phyloP scores from a whole-genome alignment of 92 coral and sea anemone species.

The Plumapathes pennacea region DNA sequence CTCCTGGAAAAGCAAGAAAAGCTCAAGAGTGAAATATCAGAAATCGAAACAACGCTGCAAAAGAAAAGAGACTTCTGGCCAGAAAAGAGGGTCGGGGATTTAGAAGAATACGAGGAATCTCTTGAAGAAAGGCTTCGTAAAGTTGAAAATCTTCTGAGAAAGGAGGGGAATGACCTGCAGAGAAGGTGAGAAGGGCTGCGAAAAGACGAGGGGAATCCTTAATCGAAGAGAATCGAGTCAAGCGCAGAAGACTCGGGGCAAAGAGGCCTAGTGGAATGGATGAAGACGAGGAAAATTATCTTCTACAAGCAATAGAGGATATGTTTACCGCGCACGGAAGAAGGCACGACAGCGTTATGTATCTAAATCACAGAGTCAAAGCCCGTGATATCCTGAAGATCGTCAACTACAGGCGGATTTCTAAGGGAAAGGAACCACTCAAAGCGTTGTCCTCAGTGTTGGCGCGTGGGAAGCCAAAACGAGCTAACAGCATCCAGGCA shows the following conservation, averaged over 20 bases:
- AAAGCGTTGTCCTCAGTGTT: constrained; percentile 4
- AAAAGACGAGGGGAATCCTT: constrained; percentile 39
- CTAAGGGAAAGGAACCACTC: constrained; percentile 5
- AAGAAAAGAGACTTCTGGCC: constrained; percentile 44
- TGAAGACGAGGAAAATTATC: constrained; percentile 39
- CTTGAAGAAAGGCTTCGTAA: constrained; percentile 33
- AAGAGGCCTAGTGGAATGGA: constrained; percentile 31
- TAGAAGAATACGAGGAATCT: constrained; percentile 36
- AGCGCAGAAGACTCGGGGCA: constrained; percentile 16
- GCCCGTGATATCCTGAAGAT: constrained; percentile 43
- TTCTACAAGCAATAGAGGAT: constrained; percentile 37
- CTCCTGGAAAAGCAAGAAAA: constrained; percentile 31
- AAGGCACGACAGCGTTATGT: constrained; percentile 58
- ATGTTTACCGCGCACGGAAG: constrained; percentile 65
- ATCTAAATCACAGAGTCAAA: constrained; percentile 53
- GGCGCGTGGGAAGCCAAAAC: constrained; percentile 52
- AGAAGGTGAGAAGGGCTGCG: constrained; percentile 50
- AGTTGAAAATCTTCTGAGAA: constrained; percentile 19
- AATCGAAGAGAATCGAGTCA: constrained; percentile 34
- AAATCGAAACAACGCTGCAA: constrained; percentile 10
- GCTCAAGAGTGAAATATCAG: constrained; percentile 8
- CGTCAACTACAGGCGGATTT: constrained; percentile 41
- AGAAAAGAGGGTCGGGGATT: constrained; percentile 36
- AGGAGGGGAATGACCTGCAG: constrained; percentile 23
- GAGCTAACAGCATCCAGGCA: constrained; percentile 51